A percentile compares a stretch with the other conserved stretches of the same genome.
Evolutionary conservation across 2,113 vertebrate genomes (phyloP).

Genomic region (cattle (Bos taurus)): ARS-UCD2.0 NC_037342.1:30950501-30951000

Average conservation of each 20-base stretch:
- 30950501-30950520: neutral
- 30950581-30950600: neutral
- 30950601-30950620: neutral
- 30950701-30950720: neutral
- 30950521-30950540: neutral
- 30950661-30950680: neutral
- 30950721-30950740: neutral
- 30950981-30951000: too few species aligned
- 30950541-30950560: neutral
- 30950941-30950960: too few species aligned
- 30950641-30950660: neutral
- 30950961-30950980: too few species aligned
- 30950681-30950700: neutral
- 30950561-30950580: neutral
- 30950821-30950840: neutral
- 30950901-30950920: too few species aligned
- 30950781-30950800: neutral
- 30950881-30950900: too few species aligned
- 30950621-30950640: neutral
- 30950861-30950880: neutral
- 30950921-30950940: too few species aligned
- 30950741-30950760: neutral
- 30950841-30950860: neutral
- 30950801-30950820: neutral
- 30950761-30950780: neutral